phyloP scores from a whole-genome alignment of 1,140 invertebrate genomes.

The Physella acuta region DNA sequence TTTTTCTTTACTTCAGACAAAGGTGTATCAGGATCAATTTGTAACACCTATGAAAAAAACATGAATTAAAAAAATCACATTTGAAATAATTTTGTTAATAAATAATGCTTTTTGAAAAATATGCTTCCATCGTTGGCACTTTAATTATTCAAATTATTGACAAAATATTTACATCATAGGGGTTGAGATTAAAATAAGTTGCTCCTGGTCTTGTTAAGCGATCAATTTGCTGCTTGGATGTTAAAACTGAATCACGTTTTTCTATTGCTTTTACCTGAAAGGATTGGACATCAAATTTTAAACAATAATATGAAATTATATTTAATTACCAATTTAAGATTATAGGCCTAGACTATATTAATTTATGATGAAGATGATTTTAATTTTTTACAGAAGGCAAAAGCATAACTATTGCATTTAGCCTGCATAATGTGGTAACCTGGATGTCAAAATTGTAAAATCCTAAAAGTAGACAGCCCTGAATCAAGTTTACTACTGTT shows the following conservation, averaged over 20 bases:
- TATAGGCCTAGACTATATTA: background rate
- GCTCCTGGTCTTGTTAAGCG: slow-evolving; percentile 55
- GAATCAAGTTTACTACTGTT: too few relatives aligned
- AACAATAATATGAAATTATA: background rate
- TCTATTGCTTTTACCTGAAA: slow-evolving; percentile 91
- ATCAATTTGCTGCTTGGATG: slow-evolving; percentile 59
- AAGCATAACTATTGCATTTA: background rate
- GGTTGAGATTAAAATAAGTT: slow-evolving; percentile 60
- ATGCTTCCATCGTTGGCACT: background rate
- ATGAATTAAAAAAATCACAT: background rate
- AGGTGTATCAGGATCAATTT: slow-evolving; percentile 85
- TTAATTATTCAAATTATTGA: background rate
- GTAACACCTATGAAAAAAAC: slow-evolving; percentile 68
- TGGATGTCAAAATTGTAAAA: background rate
- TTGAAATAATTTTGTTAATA: too few relatives aligned
- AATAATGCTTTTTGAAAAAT: background rate
- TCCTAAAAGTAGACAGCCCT: too few relatives aligned
- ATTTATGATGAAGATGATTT: background rate
- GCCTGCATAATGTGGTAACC: background rate
- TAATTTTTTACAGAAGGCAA: background rate
- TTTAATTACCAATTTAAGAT: background rate
- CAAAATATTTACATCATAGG: slow-evolving; percentile 55
- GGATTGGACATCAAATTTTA: background rate
- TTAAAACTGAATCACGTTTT: slow-evolving; percentile 65
- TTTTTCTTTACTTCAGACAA: slow-evolving; percentile 95